These are phyloP conservation scores for Perca fluviatilis DNA, from an alignment of 2,113 vertebrate species.

Conservation along the genomic window DNA sequence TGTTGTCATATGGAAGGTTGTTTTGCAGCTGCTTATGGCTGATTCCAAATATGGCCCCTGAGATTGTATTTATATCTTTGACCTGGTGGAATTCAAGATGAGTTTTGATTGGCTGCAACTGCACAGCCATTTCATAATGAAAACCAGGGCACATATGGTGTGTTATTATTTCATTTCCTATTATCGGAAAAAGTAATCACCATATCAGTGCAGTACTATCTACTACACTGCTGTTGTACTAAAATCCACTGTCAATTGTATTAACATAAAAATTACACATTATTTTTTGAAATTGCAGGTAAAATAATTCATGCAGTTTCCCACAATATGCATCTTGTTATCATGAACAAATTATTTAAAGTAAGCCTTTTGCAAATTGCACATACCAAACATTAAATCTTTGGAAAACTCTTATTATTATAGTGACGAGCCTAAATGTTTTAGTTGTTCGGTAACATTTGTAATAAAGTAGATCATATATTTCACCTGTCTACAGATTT, in stretches of 20 bases:
- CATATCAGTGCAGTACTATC: background rate
- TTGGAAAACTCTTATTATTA: background rate
- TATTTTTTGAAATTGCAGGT: background rate
- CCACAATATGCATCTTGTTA: background rate
- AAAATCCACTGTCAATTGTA: background rate
- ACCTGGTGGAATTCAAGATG: conserved; percentile 19
- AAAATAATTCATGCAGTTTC: background rate
- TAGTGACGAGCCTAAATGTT: background rate
- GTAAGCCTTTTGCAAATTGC: background rate
- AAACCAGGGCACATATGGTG: conserved; percentile 26
- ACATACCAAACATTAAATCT: background rate
- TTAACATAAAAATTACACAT: background rate
- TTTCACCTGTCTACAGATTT: background rate
- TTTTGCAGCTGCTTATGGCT: conserved; percentile 26
- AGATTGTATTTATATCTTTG: conserved; percentile 12
- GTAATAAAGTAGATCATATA: background rate
- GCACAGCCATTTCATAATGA: conserved; percentile 1
- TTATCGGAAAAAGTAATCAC: background rate
- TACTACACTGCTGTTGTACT: background rate
- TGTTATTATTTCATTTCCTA: conserved; percentile 5
- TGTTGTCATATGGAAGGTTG: conserved; percentile 20
- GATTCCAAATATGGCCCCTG: conserved; percentile 22
- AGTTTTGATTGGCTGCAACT: conserved; percentile 32
- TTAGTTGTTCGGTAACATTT: background rate
- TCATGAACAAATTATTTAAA: background rate